These are phyloP conservation scores for Oligia latruncula DNA, from an alignment of 2,888 invertebrate genomes.

Conservation along the genomic window DNA sequence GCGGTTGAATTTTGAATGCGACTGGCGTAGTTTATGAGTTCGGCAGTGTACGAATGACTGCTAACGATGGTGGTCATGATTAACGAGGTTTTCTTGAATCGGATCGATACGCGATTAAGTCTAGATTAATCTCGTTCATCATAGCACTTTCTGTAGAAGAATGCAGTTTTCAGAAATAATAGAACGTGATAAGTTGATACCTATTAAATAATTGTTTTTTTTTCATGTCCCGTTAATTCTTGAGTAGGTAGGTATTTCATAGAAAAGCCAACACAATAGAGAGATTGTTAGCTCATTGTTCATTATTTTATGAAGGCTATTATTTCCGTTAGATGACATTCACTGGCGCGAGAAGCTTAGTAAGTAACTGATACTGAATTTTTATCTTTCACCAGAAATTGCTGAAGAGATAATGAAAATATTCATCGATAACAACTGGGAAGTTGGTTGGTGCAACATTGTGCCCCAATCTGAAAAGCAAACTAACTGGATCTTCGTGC, in stretches of 20 bases:
- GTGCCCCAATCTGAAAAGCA: conserved; percentile 28
- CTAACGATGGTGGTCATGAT: conserved; percentile 26
- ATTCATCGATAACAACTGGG: conserved; percentile 33
- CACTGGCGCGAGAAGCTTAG: conserved; percentile 36
- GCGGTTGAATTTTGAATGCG: conserved; percentile 26
- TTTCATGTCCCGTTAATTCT: conserved; percentile 26
- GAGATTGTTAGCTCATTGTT: conserved; percentile 44
- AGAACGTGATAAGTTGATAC: neutral
- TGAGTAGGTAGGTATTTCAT: conserved; percentile 8
- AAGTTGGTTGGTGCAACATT: conserved; percentile 30
- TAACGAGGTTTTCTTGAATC: conserved; percentile 23
- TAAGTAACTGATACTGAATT: conserved; percentile 12
- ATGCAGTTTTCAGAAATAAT: neutral
- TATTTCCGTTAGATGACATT: conserved; percentile 44
- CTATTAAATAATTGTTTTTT: neutral
- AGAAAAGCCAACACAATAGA: conserved; percentile 43
- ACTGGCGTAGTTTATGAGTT: conserved; percentile 35
- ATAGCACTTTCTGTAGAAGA: neutral
- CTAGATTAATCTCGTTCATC: neutral
- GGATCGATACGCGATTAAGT: conserved; percentile 33
- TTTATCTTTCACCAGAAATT: neutral
- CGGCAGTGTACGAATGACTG: conserved; percentile 30
- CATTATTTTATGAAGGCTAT: conserved; percentile 33
- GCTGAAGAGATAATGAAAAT: neutral
- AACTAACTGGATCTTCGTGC: conserved; percentile 47